Base-by-base conservation (phyloP, 2,113 vertebrate species). In the Psilopogon haemacephalus region DNA sequence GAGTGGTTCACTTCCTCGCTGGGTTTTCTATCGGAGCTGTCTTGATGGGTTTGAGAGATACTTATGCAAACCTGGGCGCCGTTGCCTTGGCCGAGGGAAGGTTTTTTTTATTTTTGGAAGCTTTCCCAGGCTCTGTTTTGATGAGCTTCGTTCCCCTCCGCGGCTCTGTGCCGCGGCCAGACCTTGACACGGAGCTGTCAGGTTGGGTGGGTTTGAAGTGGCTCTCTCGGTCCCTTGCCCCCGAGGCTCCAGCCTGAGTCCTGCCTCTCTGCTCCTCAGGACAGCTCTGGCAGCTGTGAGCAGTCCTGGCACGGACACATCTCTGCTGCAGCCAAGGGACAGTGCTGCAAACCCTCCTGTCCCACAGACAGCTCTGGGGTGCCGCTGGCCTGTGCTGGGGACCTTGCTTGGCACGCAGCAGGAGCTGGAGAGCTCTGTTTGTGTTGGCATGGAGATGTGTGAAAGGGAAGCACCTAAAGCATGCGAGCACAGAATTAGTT, bases 1-100 rank as follows among this genome's bases (percentile, higher is more conserved):
- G 18, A 87, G 79, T 1, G 26, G 50, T 46, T 83, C 55, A n/a
- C 78, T 89, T 82, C 67, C 82, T 82, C 4, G 5, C 59, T 37
- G 82, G 11, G 23, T 52, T 44, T 44, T 44, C 42, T 44, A 15
- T 17, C 18, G 86, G 30, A 92, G 84, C 91, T 2, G 8, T 54
- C 79, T 85, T 85, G 93, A 94, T 96, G 93, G 85, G 74, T 92
- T 77, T 70, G 3, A 74, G 78, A 76, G 93, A n/a, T 96, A 59
- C 80, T 96, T 89, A 92, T 90, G 93, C 89, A 74, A 87, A 74
- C 74, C 55, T 11, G 63, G 54, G 5, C 2, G 1, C 80, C 11
- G 35, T 15, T 82, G 80, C 92, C 79, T 90, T 90, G 21, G 2
- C 4, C 54, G 50, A 70, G 95, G 44, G 58, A 6, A 70, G 78